These are phyloP conservation scores for Lasioglossum figueresi DNA, from an alignment of 2,888 invertebrate species.

Conservation along the genomic window DNA sequence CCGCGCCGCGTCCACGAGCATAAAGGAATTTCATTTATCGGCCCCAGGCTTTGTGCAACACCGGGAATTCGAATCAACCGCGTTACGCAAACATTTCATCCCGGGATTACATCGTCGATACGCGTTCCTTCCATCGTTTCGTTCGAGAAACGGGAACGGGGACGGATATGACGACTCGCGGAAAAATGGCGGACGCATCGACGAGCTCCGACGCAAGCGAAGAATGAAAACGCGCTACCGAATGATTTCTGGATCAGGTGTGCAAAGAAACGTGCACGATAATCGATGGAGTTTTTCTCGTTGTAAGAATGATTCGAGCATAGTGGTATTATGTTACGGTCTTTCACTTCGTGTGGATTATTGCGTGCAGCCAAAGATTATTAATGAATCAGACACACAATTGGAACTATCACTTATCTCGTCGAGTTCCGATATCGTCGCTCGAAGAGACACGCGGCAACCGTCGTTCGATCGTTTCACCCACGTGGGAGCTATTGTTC, in stretches of 20 bases:
- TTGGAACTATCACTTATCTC: neutral
- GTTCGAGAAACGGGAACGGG: neutral
- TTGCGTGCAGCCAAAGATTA: neutral
- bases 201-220: neutral
- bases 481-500: conserved; percentile 47
- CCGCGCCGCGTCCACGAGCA: neutral
- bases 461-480: neutral
- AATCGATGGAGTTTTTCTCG: neutral
- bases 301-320: neutral
- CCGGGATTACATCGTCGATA: conserved; percentile 23
- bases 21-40: conserved; percentile 27
- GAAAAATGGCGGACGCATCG: conserved; percentile 2
- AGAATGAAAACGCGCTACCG: neutral
- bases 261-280: neutral
- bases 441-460: neutral
- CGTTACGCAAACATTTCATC: conserved; percentile 20
- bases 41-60: conserved; percentile 13
- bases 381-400: neutral
- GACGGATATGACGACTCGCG: neutral
- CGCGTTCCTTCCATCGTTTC: conserved; percentile 19
- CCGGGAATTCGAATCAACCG: conserved; percentile 23
- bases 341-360: neutral
- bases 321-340: neutral
- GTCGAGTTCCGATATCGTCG: conserved; percentile 22
- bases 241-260: neutral